These are phyloP conservation scores for Atta cephalotes DNA, from an alignment of 1,140 invertebrate species.

Conservation along the genomic window DNA sequence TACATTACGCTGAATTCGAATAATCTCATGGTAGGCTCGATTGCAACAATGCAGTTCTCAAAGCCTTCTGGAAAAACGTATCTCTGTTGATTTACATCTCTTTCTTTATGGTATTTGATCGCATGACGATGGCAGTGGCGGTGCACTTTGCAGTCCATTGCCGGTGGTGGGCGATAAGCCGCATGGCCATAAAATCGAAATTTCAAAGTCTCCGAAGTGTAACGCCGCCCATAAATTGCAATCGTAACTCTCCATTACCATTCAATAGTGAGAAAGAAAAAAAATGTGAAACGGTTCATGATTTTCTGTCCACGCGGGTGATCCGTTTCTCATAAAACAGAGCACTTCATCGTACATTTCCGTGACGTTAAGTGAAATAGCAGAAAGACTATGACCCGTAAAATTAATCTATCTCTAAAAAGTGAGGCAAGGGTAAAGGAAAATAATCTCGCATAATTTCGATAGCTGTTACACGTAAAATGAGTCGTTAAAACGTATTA, in stretches of 20 bases:
- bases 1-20: constrained; percentile 37
- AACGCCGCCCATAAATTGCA: constrained; percentile 75
- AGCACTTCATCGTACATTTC: constrained; percentile 49
- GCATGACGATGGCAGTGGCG: constrained; percentile 61
- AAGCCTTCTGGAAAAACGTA: background rate
- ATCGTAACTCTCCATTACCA: constrained; percentile 78
- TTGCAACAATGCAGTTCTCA: constrained; percentile 4
- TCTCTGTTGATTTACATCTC: constrained; percentile 74
- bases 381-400: constrained; percentile 42
- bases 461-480: background rate
- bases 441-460: constrained; percentile 16
- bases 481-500: constrained; percentile 4
- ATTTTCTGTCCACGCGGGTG: constrained; percentile 37
- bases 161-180: constrained; percentile 75
- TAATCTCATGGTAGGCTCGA: constrained; percentile 6
- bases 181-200: constrained; percentile 76
- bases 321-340: constrained; percentile 65
- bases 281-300: constrained; percentile 54
- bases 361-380: constrained; percentile 51
- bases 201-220: constrained; percentile 75
- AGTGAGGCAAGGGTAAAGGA: background rate
- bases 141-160: constrained; percentile 72
- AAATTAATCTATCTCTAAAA: constrained; percentile 47
- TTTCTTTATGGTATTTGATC: constrained; percentile 69
- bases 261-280: constrained; percentile 63